Base-by-base conservation (phyloP, 2,797 vertebrate genomes). In the Apogon talboti region DNA sequence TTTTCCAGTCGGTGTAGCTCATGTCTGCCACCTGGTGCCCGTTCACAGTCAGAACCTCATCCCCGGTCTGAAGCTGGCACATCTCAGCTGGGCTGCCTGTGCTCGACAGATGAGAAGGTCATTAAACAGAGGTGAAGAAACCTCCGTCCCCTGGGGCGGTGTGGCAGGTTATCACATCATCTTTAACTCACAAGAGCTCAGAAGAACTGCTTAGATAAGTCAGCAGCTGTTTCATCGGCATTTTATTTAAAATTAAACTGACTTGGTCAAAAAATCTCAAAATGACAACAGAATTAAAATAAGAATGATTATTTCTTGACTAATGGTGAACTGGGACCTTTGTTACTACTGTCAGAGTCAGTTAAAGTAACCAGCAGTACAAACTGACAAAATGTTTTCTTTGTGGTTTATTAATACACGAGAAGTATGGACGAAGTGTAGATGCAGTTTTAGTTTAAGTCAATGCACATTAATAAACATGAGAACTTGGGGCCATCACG, bases 51-150 rank as follows among this genome's bases (percentile, higher is more conserved):
- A 96, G 87, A 83, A 99, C 96, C 90, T 98, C 95, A 88, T 99
- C 98, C 44, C 94, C 94, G 46, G 87, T 84, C 59, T 93, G 93
- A 46, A 99, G 92, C 75, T 95, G 96, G 87, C 93, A 96, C 89
- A 96, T 93, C 75, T 96, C 95, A 44, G 98, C 97, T 16, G 95
- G 86, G 78, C 95, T 94, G 71, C 95, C 98, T 99, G 89, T 38
- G 18, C 1, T 21, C 42, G 12, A 38, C 55, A 74, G 28, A 50
- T 38, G 30, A 56, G n/a, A 3, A 6, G 4, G 15, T 9, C 3
- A 16, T 24, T 35, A 28, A 48, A 11, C 11, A 7, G 37, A 4
- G 28, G 4, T 16, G 16, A n/a, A 33, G 43, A 13, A 13, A 1
- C 8, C n/a, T 8, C 8, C 2, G 3, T 41, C 18, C 2, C n/a